Conservation (phyloP, 2,113 vertebrate genomes). For the Macrotis lagotis region DNA sequence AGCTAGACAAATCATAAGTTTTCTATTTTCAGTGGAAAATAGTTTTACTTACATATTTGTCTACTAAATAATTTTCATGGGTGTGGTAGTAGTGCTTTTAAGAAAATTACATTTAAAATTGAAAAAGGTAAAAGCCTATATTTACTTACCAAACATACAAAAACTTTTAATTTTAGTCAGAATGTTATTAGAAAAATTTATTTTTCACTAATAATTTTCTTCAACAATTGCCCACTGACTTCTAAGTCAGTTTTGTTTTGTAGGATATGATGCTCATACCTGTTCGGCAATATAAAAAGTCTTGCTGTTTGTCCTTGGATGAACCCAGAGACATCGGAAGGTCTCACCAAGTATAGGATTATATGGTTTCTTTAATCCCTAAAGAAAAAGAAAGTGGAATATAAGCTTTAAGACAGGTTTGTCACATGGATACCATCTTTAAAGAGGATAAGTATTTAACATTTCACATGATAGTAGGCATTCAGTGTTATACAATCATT, state of each 20-base stretch:
- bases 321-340: conserved; percentile 97
- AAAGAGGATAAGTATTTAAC: neutral
- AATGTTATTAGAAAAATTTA: conserved; percentile 30
- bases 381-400: conserved; percentile 46
- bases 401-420: conserved; percentile 49
- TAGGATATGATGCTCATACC: conserved; percentile 81
- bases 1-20: neutral
- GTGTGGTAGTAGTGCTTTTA: neutral
- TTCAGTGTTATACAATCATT: neutral
- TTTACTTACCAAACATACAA: neutral
- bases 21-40: neutral
- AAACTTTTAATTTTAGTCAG: neutral
- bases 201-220: conserved; percentile 44
- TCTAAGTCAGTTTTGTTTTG: conserved; percentile 29
- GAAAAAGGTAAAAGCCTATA: neutral
- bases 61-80: conserved; percentile 8
- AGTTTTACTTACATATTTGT: conserved; percentile 23
- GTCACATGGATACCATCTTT: conserved; percentile 6
- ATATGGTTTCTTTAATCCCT: conserved; percentile 99
- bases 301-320: conserved; percentile 96
- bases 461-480: neutral
- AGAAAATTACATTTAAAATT: neutral
- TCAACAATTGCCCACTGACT: conserved; percentile 44
- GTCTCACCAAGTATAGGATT: conserved; percentile 99
- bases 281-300: conserved; percentile 99